A percentile compares a stretch with the other conserved stretches of the same genome.
These are phyloP conservation scores for Eretmocerus hayati DNA, from an alignment of 2,888 invertebrate species.

Conservation along the genomic window DNA sequence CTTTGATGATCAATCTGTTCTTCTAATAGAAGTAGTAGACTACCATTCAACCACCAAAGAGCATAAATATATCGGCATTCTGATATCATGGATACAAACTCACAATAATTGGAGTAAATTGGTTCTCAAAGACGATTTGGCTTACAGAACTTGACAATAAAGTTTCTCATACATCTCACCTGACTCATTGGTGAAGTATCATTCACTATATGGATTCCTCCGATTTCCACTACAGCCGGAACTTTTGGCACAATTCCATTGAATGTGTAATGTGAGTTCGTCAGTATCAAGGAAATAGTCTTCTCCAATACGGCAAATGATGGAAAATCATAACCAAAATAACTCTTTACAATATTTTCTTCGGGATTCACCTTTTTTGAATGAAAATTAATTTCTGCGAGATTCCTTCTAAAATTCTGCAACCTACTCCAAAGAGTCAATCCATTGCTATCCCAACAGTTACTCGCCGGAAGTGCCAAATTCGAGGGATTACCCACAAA, in stretches of 20 bases:
- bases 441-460: background rate
- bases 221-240: conserved; percentile 50
- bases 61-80: too few relatives aligned
- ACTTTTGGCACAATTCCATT: conserved; percentile 46
- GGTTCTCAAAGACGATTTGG: too few relatives aligned
- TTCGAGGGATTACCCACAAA: conserved; percentile 29
- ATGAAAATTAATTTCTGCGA: background rate
- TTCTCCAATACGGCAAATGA: conserved; percentile 45
- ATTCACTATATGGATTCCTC: conserved; percentile 51
- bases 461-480: conserved; percentile 25
- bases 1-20: too few relatives aligned
- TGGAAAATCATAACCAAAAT: conserved; percentile 37
- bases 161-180: conserved; percentile 30
- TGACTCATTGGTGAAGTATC: conserved; percentile 26
- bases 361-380: background rate
- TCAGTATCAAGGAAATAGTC: conserved; percentile 48
- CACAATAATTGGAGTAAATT: too few relatives aligned
- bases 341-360: conserved; percentile 20
- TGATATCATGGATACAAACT: too few relatives aligned
- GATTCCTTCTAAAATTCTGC: background rate
- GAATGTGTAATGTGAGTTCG: conserved; percentile 50
- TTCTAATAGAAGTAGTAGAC: too few relatives aligned
- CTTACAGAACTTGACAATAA: too few relatives aligned
- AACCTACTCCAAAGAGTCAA: background rate
- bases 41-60: too few relatives aligned